Conservation (phyloP, 2,113 vertebrate species). For the Phocoena phocoena region DNA sequence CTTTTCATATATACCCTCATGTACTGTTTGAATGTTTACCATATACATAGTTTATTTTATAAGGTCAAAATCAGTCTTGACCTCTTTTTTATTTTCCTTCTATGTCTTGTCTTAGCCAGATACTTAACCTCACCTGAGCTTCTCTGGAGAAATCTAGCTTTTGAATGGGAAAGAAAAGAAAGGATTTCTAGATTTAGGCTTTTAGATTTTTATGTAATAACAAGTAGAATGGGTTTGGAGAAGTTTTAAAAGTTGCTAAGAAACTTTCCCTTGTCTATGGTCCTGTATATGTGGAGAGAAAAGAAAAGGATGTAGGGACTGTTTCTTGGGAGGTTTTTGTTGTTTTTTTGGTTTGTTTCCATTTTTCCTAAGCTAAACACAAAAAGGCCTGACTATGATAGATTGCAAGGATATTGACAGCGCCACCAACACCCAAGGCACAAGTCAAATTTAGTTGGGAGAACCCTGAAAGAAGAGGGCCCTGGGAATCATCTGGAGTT, state of each 20-base stretch:
- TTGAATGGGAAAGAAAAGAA: conserved; percentile 27
- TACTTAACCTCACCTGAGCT: background rate
- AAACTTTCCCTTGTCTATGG: background rate
- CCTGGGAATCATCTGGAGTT: background rate
- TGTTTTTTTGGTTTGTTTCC: background rate
- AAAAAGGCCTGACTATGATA: background rate
- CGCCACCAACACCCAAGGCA: background rate
- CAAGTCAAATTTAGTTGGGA: background rate
- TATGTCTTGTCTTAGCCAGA: background rate
- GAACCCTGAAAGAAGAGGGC: background rate
- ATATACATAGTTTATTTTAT: background rate
- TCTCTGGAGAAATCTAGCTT: conserved; percentile 21
- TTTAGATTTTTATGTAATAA: background rate
- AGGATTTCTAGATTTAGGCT: background rate
- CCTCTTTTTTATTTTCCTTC: conserved; percentile 31
- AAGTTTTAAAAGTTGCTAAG: background rate
- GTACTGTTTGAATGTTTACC: background rate
- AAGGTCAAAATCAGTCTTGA: background rate
- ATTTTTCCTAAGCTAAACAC: background rate
- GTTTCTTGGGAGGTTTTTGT: background rate
- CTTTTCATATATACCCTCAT: background rate
- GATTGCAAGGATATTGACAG: background rate
- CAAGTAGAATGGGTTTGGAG: background rate
- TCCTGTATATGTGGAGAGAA: background rate
- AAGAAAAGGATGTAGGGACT: background rate